Base-by-base conservation (phyloP, 1,140 invertebrate species). In the Charaxes varanes region DNA sequence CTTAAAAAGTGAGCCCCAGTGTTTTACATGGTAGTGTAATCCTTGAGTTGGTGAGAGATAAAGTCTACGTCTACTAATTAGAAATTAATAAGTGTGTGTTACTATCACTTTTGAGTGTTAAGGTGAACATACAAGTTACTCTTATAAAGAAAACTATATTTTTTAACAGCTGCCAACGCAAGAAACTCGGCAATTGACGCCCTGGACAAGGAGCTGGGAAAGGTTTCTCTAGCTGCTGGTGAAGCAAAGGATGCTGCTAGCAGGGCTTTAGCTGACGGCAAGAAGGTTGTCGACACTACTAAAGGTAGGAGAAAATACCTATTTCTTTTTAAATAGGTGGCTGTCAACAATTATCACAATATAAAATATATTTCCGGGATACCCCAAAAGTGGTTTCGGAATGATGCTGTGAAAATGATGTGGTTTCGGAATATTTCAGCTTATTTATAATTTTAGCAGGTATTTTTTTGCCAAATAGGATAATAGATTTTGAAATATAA, bases 191-290 rank as follows among this genome's bases (percentile, higher is more conserved):
- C 78, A 12, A 71, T 82, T 43, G 76, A 83, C 38, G 70, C 70
- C 1, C 40, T 85, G 23, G 78, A 84, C 52, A 81, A 85, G 38
- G 81, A 85, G 42, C 49, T 85, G 24, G 59, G 59, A 6, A 84
- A 85, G 65, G 72, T 84, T 16, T 74, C 72, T 3, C 30, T 83
- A 11, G 81, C 84, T 1, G 84, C 81, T 0, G 80, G 72, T 5
- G 81, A 85, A 41, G 84, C 76, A 0, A 71, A 71, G 33, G 73
- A 82, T 19, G 72, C 82, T 4, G 77, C 84, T 14, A 62, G 35
- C 51, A 78, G 69, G 45, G 81, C 78, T 1, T 51, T 84, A 0
- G 80, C 82, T 36, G 84, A 85, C 49, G 78, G 81, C 24, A 85
- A 83, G 63, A 81, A 79, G 28, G 81, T 72, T 45, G 46, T 84